phyloP scores from a whole-genome alignment of 2,113 vertebrate species.

The Larimichthys crocea region DNA sequence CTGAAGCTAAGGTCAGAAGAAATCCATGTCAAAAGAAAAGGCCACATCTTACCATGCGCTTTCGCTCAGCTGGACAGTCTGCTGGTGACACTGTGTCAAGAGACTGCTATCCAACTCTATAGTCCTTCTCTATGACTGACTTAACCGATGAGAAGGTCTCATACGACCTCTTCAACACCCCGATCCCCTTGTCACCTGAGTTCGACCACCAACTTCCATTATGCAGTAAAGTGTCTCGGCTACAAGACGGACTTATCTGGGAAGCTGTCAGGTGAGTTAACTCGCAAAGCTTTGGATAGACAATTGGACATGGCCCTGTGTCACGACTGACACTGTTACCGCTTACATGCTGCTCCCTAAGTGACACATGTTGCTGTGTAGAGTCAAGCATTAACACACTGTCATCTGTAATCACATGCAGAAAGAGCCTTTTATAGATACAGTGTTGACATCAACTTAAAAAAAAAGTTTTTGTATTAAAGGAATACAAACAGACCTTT shows the following conservation, averaged over 20 bases:
- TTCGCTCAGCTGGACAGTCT: slow-evolving; percentile 79
- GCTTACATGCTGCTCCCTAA: slow-evolving; percentile 57
- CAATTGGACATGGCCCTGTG: slow-evolving; percentile 79
- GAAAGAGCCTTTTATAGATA: slow-evolving; percentile 32
- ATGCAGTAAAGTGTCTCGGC: slow-evolving; percentile 73
- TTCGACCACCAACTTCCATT: slow-evolving; percentile 75
- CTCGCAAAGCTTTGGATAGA: slow-evolving; percentile 73
- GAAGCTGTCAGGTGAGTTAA: slow-evolving; percentile 82
- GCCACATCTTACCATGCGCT: slow-evolving; percentile 77
- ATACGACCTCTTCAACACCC: slow-evolving; percentile 67
- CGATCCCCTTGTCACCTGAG: slow-evolving; percentile 80
- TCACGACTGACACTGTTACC: slow-evolving; percentile 72
- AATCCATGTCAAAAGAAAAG: slow-evolving; percentile 81
- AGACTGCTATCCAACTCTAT: slow-evolving; percentile 70
- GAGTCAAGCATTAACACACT: slow-evolving; percentile 60
- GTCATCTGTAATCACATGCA: slow-evolving; percentile 48
- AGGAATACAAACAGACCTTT: not conserved
- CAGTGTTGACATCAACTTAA: not conserved
- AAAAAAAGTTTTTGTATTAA: not conserved
- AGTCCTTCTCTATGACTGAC: slow-evolving; percentile 73
- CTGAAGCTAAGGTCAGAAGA: slow-evolving; percentile 78
- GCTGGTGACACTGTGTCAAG: slow-evolving; percentile 78
- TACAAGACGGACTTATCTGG: slow-evolving; percentile 80
- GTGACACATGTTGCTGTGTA: slow-evolving; percentile 64
- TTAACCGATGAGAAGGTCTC: slow-evolving; percentile 72